Evolutionary conservation across 1,140 invertebrate species (phyloP).

Genomic region (Chironomus striatipennis): DNA sequence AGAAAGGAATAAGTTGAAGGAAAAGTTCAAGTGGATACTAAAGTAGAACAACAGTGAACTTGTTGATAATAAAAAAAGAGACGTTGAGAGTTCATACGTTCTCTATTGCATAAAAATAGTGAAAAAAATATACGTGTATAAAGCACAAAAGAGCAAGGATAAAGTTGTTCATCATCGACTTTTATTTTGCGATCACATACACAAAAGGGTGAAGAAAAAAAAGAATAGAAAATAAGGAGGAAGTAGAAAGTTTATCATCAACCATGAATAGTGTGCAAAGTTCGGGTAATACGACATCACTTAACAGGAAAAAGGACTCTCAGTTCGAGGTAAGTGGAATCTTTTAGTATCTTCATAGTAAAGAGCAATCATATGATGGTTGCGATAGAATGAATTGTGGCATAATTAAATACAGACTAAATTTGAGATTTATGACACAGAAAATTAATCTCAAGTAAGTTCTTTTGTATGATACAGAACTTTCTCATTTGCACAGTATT

Average conservation of each 20-base stretch:
- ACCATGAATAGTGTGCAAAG: conserved; percentile 22
- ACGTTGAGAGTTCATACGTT: neutral
- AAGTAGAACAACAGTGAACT: neutral
- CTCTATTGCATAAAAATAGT: neutral
- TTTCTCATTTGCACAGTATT: too few relatives aligned
- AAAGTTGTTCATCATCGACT: neutral
- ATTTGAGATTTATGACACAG: too few relatives aligned
- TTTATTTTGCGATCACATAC: neutral
- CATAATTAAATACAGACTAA: too few relatives aligned
- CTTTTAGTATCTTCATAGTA: too few relatives aligned
- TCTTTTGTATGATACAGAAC: too few relatives aligned
- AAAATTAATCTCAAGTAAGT: too few relatives aligned
- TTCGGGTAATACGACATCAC: conserved; percentile 16
- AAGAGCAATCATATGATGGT: neutral
- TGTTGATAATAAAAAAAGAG: neutral
- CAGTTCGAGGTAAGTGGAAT: conserved; percentile 20
- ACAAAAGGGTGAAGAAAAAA: neutral
- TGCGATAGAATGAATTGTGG: neutral
- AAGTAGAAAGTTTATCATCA: neutral
- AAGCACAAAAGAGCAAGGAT: neutral
- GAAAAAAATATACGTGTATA: conserved; percentile 5
- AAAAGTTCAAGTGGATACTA: neutral
- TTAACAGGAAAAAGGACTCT: conserved; percentile 14
- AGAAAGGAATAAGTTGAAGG: neutral
- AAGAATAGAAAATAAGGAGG: neutral